phyloP scores from a whole-genome alignment of 2,888 invertebrate genomes.

The Pseudeuparius sepicola region DNA sequence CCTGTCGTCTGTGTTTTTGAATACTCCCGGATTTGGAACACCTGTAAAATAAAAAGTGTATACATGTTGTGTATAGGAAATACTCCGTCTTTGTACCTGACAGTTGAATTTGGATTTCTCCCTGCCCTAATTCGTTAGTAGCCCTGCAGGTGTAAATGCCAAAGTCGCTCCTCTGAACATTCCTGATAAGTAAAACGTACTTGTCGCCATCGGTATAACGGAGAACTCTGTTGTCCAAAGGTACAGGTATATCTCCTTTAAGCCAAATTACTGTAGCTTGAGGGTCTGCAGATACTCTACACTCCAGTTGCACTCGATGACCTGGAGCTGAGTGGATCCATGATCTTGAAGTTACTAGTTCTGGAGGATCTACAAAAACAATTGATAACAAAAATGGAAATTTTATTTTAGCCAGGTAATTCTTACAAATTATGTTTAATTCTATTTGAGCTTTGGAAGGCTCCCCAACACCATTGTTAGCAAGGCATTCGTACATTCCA shows the following conservation, averaged over 20 bases:
- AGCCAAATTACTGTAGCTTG: conserved; percentile 58
- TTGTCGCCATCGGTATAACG: conserved; percentile 41
- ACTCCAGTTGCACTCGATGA: conserved; percentile 58
- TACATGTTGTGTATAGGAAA: neutral
- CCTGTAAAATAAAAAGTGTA: conserved; percentile 38
- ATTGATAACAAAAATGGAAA: neutral
- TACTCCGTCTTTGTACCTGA: conserved; percentile 47
- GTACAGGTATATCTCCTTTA: conserved; percentile 50
- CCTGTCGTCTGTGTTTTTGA: conserved; percentile 47
- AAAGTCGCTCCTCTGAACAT: conserved; percentile 57
- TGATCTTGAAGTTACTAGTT: conserved; percentile 50
- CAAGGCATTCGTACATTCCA: conserved; percentile 64
- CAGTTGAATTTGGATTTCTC: conserved; percentile 59
- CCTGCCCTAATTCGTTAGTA: conserved; percentile 62
- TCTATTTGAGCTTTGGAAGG: conserved; percentile 56
- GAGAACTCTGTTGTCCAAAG: conserved; percentile 39
- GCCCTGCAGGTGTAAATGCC: conserved; percentile 73
- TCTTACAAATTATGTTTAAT: conserved; percentile 63
- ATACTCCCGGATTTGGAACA: conserved; percentile 57
- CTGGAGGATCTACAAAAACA: conserved; percentile 56
- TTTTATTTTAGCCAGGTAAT: conserved; percentile 2
- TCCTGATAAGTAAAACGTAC: conserved; percentile 58
- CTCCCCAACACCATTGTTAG: conserved; percentile 65
- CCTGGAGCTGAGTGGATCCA: conserved; percentile 69
- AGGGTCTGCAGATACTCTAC: conserved; percentile 59